A percentile compares a stretch with the other conserved stretches of the same genome.
These are phyloP conservation scores for Rhyacophila brunnea DNA, from an alignment of 1,140 invertebrate genomes.

Conservation along the genomic window DNA sequence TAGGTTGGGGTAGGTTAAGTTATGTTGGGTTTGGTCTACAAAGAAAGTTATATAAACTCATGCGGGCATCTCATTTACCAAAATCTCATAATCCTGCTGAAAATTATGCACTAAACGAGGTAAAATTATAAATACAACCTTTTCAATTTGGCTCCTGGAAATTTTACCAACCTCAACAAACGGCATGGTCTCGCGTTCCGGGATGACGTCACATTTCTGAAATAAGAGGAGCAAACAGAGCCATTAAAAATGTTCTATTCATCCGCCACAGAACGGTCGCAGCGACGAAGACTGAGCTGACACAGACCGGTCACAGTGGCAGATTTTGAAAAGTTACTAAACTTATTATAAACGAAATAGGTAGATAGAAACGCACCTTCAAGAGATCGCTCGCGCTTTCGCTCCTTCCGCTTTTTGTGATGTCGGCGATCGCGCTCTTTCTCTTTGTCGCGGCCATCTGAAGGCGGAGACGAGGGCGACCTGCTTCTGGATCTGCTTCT, in stretches of 20 bases:
- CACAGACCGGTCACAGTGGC: too few relatives aligned
- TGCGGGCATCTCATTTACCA: too few relatives aligned
- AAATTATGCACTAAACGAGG: too few relatives aligned
- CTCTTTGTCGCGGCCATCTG: constrained; percentile 20
- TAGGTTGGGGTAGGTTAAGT: too few relatives aligned
- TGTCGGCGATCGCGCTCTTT: constrained; percentile 60
- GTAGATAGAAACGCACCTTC: constrained; percentile 22
- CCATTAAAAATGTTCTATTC: constrained; percentile 20
- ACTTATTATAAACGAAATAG: too few relatives aligned
- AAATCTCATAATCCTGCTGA: too few relatives aligned
- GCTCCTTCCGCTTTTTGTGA: constrained; percentile 62
- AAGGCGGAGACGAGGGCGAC: constrained; percentile 32
- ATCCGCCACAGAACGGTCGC: constrained; percentile 9
- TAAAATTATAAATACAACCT: too few relatives aligned
- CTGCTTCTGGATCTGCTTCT: constrained; percentile 33
- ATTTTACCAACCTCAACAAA: constrained; percentile 10
- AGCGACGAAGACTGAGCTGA: constrained; percentile 3
- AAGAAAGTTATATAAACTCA: too few relatives aligned
- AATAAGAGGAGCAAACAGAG: constrained; percentile 28
- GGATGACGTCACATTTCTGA: constrained; percentile 20
- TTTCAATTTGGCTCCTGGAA: neutral
- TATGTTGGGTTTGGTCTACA: too few relatives aligned
- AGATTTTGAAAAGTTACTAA: too few relatives aligned
- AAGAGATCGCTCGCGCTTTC: constrained; percentile 52
- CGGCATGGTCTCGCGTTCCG: neutral